Percentiles rank a stretch among this genome's conserved stretches.
Conservation (phyloP, 1,140 invertebrate species). For the Plectrocnemia conspersa region DNA sequence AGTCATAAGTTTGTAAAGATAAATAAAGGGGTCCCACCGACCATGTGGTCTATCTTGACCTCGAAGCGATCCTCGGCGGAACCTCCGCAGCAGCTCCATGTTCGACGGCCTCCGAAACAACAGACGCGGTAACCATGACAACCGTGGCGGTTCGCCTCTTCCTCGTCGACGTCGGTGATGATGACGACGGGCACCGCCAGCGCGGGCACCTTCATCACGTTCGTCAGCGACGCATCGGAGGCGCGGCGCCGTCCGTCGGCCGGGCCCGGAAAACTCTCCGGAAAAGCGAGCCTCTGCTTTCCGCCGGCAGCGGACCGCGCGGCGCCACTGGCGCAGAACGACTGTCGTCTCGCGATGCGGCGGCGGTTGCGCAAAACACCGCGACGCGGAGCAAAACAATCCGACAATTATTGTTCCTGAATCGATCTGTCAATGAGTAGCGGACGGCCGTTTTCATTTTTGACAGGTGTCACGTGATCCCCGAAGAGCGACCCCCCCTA, state of each 20-base stretch:
- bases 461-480: too few species aligned
- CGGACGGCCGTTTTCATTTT: too few species aligned
- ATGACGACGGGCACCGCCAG: neutral
- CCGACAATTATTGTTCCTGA: too few species aligned
- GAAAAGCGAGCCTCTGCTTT: neutral
- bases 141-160: neutral
- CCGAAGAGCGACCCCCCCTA: too few species aligned
- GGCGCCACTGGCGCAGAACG: neutral
- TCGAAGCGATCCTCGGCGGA: conserved; percentile 2
- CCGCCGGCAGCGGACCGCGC: neutral
- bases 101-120: conserved; percentile 16
- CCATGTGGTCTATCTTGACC: neutral
- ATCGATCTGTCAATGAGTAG: too few species aligned
- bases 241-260: neutral
- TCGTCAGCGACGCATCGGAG: neutral
- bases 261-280: neutral
- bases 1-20: too few species aligned
- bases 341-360: conserved; percentile 1
- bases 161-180: conserved; percentile 1
- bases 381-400: too few species aligned
- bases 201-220: conserved; percentile 14
- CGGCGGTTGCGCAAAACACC: too few species aligned
- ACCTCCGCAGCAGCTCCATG: neutral
- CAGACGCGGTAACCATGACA: conserved; percentile 24
- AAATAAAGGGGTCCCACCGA: too few species aligned